These are phyloP conservation scores for Xanthorhoe spadicearia DNA, from an alignment of 2,888 invertebrate species.

Conservation along the genomic window DNA sequence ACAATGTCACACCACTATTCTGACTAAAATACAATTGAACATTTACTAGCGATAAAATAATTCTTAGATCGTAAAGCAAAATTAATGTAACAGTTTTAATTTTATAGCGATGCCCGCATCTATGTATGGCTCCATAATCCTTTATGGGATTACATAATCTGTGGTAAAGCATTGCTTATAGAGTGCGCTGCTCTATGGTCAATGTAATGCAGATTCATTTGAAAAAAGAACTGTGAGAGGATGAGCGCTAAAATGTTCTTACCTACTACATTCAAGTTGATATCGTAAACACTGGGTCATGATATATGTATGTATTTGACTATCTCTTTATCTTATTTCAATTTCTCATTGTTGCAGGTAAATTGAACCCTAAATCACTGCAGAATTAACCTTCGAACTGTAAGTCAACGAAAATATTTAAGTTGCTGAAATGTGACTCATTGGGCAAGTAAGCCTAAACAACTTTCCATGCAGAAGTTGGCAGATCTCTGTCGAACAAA, in stretches of 20 bases:
- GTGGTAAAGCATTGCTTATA: slow-evolving; percentile 37
- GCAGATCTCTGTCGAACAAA: slow-evolving; percentile 25
- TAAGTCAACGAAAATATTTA: slow-evolving; percentile 4
- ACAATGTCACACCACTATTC: slow-evolving; percentile 2
- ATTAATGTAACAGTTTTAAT: slow-evolving; percentile 66
- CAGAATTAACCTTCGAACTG: neutral
- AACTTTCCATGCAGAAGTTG: slow-evolving; percentile 25
- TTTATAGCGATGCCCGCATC: slow-evolving; percentile 72
- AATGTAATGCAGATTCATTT: slow-evolving; percentile 13
- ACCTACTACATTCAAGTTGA: neutral
- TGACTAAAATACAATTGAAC: slow-evolving; percentile 59
- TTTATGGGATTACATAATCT: slow-evolving; percentile 45
- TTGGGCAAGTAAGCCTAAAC: slow-evolving; percentile 4
- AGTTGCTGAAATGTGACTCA: neutral
- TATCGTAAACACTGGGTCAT: neutral
- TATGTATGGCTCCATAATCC: slow-evolving; percentile 46
- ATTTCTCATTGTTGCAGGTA: slow-evolving; percentile 58
- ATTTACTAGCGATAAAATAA: slow-evolving; percentile 69
- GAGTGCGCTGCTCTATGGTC: slow-evolving; percentile 28
- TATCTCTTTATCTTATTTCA: slow-evolving; percentile 16
- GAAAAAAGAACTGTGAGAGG: slow-evolving; percentile 17
- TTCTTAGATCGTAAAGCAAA: slow-evolving; percentile 68
- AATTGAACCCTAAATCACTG: slow-evolving; percentile 48
- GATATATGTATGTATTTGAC: neutral
- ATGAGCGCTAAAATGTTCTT: neutral